A percentile compares a stretch with the other conserved stretches of the same genome.
These are phyloP conservation scores for Gambelia wislizenii DNA, from an alignment of 2,797 vertebrate genomes.

Conservation along the genomic window DNA sequence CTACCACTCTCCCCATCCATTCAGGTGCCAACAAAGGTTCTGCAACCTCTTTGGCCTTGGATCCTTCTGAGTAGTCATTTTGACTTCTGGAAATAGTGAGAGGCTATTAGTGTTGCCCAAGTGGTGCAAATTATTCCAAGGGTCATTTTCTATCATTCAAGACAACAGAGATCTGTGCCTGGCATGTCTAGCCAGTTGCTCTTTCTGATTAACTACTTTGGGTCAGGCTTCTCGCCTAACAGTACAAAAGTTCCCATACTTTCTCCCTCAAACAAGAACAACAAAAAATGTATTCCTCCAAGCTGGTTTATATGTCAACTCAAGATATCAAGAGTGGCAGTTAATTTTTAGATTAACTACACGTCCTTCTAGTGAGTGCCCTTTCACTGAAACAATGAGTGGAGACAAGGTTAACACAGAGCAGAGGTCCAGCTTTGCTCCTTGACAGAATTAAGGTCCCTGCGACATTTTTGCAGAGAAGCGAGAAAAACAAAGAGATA, in stretches of 20 bases:
- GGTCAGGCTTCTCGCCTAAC: not conserved
- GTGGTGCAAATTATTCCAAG: not conserved
- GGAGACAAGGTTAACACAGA: conserved; percentile 56
- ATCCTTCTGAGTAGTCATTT: not conserved
- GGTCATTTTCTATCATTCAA: not conserved
- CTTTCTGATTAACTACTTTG: not conserved
- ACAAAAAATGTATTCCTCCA: not conserved
- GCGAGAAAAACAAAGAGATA: conserved; percentile 52
- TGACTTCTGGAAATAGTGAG: not conserved
- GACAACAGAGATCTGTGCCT: not conserved
- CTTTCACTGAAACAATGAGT: conserved; percentile 65
- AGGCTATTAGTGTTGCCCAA: too few species aligned
- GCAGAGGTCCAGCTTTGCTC: conserved; percentile 53
- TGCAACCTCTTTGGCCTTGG: not conserved
- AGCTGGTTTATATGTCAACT: conserved; percentile 1
- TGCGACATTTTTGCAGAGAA: conserved; percentile 51
- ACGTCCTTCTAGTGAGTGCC: conserved; percentile 39
- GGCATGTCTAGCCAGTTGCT: not conserved
- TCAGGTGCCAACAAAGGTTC: not conserved
- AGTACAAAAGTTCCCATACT: not conserved
- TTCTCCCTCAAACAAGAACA: not conserved
- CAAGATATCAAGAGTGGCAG: conserved; percentile 31
- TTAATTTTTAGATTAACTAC: not conserved
- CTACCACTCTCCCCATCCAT: too few species aligned
- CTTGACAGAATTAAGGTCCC: conserved; percentile 27